These are phyloP conservation scores for Pentalonia nigronervosa DNA, from an alignment of 1,140 invertebrate genomes.

Conservation along the genomic window DNA sequence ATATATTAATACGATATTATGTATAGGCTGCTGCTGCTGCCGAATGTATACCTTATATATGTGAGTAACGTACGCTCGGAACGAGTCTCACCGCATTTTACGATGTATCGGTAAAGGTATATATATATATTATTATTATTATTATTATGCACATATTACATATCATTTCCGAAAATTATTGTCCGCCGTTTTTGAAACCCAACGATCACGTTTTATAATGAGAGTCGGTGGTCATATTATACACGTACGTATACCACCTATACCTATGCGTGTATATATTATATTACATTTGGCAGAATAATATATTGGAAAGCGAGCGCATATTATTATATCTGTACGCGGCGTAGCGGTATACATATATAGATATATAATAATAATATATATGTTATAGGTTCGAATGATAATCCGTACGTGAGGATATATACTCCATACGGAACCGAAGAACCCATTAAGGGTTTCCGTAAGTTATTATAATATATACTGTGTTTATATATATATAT, in stretches of 20 bases:
- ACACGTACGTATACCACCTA: background rate
- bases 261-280: background rate
- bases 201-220: slow-evolving; percentile 36
- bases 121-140: background rate
- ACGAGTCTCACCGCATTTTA: background rate
- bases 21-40: too few species aligned
- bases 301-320: background rate
- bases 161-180: slow-evolving; percentile 17
- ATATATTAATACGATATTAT: background rate
- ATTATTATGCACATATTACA: background rate
- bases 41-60: too few species aligned
- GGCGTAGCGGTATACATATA: background rate
- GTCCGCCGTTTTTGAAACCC: slow-evolving; percentile 15
- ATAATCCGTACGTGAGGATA: background rate
- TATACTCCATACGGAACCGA: background rate
- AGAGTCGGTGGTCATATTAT: background rate
- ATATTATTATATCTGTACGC: background rate
- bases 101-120: background rate
- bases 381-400: background rate
- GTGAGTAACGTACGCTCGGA: background rate
- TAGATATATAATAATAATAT: background rate
- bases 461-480: background rate
- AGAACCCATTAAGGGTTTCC: slow-evolving; percentile 8
- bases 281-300: background rate
- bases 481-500: background rate